phyloP scores from a whole-genome alignment of 2,797 vertebrate genomes.

The Anisognathus igniventris region DNA sequence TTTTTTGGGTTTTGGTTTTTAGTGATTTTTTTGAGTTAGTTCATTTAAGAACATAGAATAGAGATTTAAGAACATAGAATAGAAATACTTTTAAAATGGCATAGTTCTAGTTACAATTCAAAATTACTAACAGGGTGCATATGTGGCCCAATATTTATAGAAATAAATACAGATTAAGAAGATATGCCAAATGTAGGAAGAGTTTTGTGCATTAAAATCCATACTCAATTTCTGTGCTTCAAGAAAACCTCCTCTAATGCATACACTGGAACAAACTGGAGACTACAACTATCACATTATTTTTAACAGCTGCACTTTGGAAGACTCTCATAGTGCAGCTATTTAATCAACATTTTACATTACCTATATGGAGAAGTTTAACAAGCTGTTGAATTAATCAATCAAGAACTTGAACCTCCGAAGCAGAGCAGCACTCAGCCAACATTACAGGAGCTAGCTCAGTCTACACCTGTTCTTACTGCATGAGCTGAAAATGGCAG shows the following conservation, averaged over 20 bases:
- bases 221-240: background rate
- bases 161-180: background rate
- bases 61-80: background rate
- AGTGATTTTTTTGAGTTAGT: background rate
- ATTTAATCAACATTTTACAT: background rate
- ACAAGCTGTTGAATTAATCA: background rate
- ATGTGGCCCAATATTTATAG: background rate
- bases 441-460: background rate
- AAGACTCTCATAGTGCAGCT: background rate
- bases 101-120: background rate
- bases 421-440: background rate
- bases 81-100: background rate
- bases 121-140: background rate
- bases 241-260: background rate
- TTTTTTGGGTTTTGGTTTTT: background rate
- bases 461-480: background rate
- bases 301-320: background rate
- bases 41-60: background rate
- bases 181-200: background rate
- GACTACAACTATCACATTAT: background rate
- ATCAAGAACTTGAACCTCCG: background rate
- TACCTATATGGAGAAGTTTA: background rate
- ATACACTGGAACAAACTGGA: background rate
- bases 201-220: background rate
- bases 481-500: background rate